Base-by-base conservation (phyloP, 2,888 invertebrate genomes). In the Clistopyga incitator region DNA sequence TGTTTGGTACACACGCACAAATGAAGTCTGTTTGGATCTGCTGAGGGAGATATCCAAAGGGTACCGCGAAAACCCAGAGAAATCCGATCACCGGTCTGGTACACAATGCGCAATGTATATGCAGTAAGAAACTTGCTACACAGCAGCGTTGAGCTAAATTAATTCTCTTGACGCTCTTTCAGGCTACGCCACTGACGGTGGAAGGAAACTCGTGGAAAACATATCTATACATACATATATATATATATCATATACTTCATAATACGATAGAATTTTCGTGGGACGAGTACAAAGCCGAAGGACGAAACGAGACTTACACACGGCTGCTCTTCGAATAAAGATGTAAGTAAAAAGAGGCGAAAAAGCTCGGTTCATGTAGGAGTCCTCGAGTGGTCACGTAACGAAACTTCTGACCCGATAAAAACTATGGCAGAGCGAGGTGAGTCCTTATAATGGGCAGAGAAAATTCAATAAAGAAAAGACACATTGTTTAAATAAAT, bases 81-180 rank as follows among this genome's bases (percentile, higher is more conserved):
- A 74, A 74, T 47, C 47, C 50, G 47, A 61, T 72, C 56, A 72
- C 45, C 25, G 25, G 13, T 23, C 29, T 13, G 64, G 20, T 23
- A 18, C 42, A 50, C 29, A 29, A 29, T 20, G 64, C 20, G 20
- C 20, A 11, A 38, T 18, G 38, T 38, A 18, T 45, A 54, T 54
- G 25, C 50, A 38, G 56, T 23, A 8, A 45, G 47, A 82, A 59
- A 72, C 65, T 67, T 25, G 38, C 64, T 18, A 3, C 67, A 23
- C 54, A 42, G 50, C 54, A 42, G 50, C 34, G 23, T 25, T 74
- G 67, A 18, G 56, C 47, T 56, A 72, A 78, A 72, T 78, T 82
- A 67, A 82, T 78, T 82, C 64, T 67, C 67, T 34, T 25, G 54
- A 38, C 15, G 38, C n/a, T 68, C 29, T 29, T 25, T 25, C n/a